Evolutionary conservation across 2,888 invertebrate genomes (phyloP), one percentile per base, ranked within the genome.

Genomic region (Drosophila formosana): DNA sequence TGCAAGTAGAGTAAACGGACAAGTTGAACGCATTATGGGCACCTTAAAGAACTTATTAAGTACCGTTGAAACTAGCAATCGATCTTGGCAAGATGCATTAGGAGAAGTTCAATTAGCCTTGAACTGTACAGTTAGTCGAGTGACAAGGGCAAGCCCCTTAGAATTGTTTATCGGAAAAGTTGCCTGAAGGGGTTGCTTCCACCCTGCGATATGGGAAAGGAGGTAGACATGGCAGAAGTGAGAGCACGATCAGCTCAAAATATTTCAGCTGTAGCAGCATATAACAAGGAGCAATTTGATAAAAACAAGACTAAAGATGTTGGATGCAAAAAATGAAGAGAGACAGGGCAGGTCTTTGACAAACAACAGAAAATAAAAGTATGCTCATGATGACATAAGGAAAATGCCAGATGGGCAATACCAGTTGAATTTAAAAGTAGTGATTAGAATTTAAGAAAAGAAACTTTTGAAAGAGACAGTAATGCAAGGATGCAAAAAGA

Each of bases 321-420:
- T 18, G 18, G 18, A 18, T 18, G 18, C 18, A 18, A 23, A 43
- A 43, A 43, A 25, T 45, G 25, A 45, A 45, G 45, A 45, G 9
- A 45, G 45, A 25, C 23, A 45, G 26, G 18, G 0, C 18, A 18
- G 18, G 18, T 18, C 18, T 18, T 18, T 18, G 18, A 18, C 18
- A 18, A 18, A 18, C 18, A 18, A 18, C 1, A 18, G 18, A 18
- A 18, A 18, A 18, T 18, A 18, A 1, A 18, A 18, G 18, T 64
- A 50, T 56, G 50, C 46, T 32, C 56, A 55, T 49, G 69, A 50
- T n/a, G 43, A 43, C 23, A 37, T 57, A 57, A 47, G 37, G 37
- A 57, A 51, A 65, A 51, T 68, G 49, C 67, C 50, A 57, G 18
- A 60, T 32, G 53, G 64, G 9, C 61, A 37, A 30, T 67, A 56